phyloP scores from a whole-genome alignment of 2,888 invertebrate species.

The Ceraclea dissimilis region DNA sequence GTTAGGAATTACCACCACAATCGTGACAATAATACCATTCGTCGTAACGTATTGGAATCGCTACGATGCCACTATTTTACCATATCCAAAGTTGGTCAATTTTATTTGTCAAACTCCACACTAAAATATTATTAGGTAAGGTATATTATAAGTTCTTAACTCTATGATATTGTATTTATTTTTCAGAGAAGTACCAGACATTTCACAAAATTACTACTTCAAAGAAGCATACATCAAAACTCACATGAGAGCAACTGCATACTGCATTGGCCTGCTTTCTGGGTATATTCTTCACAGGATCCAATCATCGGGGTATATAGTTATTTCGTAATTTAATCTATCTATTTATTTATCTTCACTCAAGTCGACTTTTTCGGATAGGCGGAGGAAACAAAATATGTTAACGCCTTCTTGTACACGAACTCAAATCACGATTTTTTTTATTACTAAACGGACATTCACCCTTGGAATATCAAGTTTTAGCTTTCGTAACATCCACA shows the following conservation, averaged over 20 bases:
- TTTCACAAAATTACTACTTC: conserved; percentile 57
- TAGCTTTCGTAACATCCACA: too few relatives aligned
- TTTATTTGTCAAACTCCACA: background rate
- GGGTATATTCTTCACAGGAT: conserved; percentile 59
- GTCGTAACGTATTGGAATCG: conserved; percentile 50
- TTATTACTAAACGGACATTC: too few relatives aligned
- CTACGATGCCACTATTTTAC: conserved; percentile 61
- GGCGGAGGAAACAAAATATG: too few relatives aligned
- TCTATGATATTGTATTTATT: background rate
- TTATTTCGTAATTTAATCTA: too few relatives aligned
- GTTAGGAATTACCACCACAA: conserved; percentile 40
- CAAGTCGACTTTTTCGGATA: too few relatives aligned
- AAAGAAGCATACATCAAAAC: conserved; percentile 62
- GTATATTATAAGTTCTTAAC: background rate
- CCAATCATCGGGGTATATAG: conserved; percentile 55
- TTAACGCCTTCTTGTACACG: too few relatives aligned
- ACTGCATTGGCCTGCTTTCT: conserved; percentile 58
- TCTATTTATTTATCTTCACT: too few relatives aligned
- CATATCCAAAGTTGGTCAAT: conserved; percentile 56
- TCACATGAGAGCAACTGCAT: conserved; percentile 65
- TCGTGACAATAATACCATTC: conserved; percentile 49
- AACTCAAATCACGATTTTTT: too few relatives aligned
- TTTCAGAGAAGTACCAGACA: conserved; percentile 58
- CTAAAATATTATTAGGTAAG: background rate
- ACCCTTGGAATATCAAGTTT: too few relatives aligned